Evolutionary conservation across 2,888 invertebrate species (phyloP), one percentile per base, ranked within the genome.

Genomic region (Xanthorhoe spadicearia): DNA sequence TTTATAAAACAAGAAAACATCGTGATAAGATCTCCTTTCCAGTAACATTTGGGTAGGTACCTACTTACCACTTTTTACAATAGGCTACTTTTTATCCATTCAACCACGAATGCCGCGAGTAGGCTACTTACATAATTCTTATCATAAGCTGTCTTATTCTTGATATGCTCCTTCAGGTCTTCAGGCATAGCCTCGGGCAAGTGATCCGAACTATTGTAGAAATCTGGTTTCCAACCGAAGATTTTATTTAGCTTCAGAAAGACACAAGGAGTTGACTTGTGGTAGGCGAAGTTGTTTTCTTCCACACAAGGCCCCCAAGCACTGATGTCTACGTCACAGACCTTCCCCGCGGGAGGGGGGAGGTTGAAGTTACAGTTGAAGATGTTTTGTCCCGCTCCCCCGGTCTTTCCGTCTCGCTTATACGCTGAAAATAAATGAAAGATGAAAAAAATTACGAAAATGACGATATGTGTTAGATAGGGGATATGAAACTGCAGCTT

Each of bases 181-280:
- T 88, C 76, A 0, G 98, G 97, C 97, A 98, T 97, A 1, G 94
- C 94, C 0, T 85, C 78, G 0, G 98, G 98, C 55, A 98, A 91
- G 62, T 93, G 86, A 8, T 93, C 90, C 0, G 96, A 94, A 71
- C 95, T 95, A 80, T 97, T 96, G 83, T 97, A 98, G 81, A 95
- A 97, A 38, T 96, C 94, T 0, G 99, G 98, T 72, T 94, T 93
- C 98, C 98, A 99, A 18, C 96, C 97, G 78, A 95, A 98, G 80
- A 98, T 98, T 94, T 97, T 98, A 92, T 99, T 99, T 49, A 99
- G 93, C 86, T 99, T 99, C 64, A 99, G 94, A 84, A 99, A 96
- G 71, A 99, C 94, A 89, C 99, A 99, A 0, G 99, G 99, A 18
- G 96, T 96, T 50, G 98, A 98, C 83, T 96, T 96, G 84, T 97